Conservation (phyloP, 2,797 vertebrate species). For the Acrossocheilus fasciatus region DNA sequence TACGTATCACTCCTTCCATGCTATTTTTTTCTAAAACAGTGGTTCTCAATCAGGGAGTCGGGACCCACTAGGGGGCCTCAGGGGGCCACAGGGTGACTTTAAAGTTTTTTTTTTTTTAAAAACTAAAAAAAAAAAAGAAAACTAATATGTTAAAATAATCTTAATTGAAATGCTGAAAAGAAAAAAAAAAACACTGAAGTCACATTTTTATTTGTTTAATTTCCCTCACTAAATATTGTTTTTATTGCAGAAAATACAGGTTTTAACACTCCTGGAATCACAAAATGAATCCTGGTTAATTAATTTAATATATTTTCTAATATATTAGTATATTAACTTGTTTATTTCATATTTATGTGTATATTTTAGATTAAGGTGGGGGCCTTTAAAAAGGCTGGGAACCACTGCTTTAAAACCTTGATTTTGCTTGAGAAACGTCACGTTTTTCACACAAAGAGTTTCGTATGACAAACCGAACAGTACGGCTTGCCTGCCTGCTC, state of each 20-base stretch:
- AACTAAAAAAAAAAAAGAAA: too few relatives aligned
- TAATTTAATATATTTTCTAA: neutral
- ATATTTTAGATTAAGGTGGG: neutral
- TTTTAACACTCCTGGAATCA: neutral
- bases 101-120: neutral
- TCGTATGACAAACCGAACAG: constrained; percentile 83
- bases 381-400: neutral
- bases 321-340: neutral
- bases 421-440: neutral
- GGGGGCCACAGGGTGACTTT: neutral
- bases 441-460: constrained; percentile 81
- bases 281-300: neutral
- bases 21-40: neutral
- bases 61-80: neutral
- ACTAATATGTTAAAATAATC: too few relatives aligned
- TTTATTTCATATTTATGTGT: neutral
- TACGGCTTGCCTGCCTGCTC: constrained; percentile 85
- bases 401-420: neutral
- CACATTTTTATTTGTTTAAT: neutral
- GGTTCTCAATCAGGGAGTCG: neutral
- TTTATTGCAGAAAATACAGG: neutral
- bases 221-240: neutral
- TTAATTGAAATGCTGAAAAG: too few relatives aligned
- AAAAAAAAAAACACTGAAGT: neutral
- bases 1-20: neutral